Conservation (phyloP, 2,888 invertebrate genomes). For the Dasysyrphus albostriatus region DNA sequence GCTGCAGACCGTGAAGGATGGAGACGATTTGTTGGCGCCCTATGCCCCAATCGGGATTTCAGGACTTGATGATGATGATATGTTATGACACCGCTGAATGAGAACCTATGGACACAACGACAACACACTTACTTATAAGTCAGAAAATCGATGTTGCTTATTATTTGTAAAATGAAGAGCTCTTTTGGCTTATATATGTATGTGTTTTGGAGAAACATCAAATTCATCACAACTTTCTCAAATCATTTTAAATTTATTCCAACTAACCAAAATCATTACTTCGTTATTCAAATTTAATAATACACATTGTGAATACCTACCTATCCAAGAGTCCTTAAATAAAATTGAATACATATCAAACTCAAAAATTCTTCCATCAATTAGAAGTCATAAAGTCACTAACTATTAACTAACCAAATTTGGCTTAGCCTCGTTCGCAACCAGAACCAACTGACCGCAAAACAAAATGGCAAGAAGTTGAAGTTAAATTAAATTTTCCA, state of each 20-base stretch:
- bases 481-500: constrained; percentile 1
- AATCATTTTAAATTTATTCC: neutral
- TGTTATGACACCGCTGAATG: too few relatives aligned
- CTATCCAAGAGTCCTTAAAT: neutral
- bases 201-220: too few relatives aligned
- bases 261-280: neutral
- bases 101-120: too few relatives aligned
- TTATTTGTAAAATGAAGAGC: too few relatives aligned
- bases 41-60: too few relatives aligned
- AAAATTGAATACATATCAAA: constrained; percentile 1
- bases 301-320: neutral
- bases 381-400: constrained; percentile 16
- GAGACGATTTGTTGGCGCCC: too few relatives aligned
- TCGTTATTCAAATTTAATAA: neutral
- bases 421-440: neutral
- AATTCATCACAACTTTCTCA: neutral
- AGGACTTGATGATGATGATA: too few relatives aligned
- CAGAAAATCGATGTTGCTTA: too few relatives aligned
- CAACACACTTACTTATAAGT: too few relatives aligned
- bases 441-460: constrained; percentile 10
- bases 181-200: too few relatives aligned
- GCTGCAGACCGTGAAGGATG: too few relatives aligned
- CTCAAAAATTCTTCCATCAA: neutral
- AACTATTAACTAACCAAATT: constrained; percentile 11
- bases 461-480: constrained; percentile 4